A percentile compares a stretch with the other conserved stretches of the same genome.
Conservation (phyloP, 2,888 invertebrate genomes). For the Stegophylla sp. region DNA sequence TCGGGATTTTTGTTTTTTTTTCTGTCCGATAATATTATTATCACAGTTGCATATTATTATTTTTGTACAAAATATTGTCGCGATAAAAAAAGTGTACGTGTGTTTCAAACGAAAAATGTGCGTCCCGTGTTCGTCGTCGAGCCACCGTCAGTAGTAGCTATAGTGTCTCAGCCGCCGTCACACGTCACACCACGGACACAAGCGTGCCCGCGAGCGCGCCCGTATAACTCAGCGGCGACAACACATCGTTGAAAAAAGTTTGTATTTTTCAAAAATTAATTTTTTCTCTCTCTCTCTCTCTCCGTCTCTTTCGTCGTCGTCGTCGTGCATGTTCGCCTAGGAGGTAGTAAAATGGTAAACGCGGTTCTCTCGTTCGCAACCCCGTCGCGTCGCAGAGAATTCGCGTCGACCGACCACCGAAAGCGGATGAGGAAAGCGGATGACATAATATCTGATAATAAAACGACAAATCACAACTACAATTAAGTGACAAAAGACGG, state of each 20-base stretch:
- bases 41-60: not conserved
- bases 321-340: no score
- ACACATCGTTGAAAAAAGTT: conserved; percentile 33
- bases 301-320: not conserved
- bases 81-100: conserved; percentile 12
- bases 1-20: not conserved
- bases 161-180: not conserved
- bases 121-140: conserved; percentile 19
- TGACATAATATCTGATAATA: no score
- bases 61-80: not conserved
- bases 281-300: not conserved
- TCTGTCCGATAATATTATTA: not conserved
- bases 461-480: no score
- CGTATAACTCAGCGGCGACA: not conserved
- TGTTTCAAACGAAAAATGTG: conserved; percentile 39
- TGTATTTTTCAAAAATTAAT: not conserved
- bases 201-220: not conserved
- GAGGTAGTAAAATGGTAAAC: not conserved
- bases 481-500: no score
- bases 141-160: not conserved
- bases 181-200: not conserved
- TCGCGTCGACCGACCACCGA: no score
- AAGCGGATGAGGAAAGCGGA: no score
- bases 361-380: no score
- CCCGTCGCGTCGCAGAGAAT: no score